A percentile compares a stretch with the other conserved stretches of the same genome.
Evolutionary conservation across 1,140 invertebrate genomes (phyloP).

Genomic region (Bombyx mori): ASM3026992v2 NC_085126.1:7624001-7624500

Average conservation of each 20-base stretch:
- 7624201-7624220: conserved; percentile 7
- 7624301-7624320: too few relatives aligned
- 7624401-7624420: conserved; percentile 36
- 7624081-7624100: conserved; percentile 34
- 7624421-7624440: conserved; percentile 54
- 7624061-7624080: conserved; percentile 37
- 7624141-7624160: conserved; percentile 55
- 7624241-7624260: neutral
- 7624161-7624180: conserved; percentile 22
- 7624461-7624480: conserved; percentile 4
- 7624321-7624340: too few relatives aligned
- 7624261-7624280: too few relatives aligned
- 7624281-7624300: too few relatives aligned
- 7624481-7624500: conserved; percentile 2
- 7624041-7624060: conserved; percentile 33
- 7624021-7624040: conserved; percentile 40
- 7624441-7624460: conserved; percentile 47
- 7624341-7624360: too few relatives aligned
- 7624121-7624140: conserved; percentile 49
- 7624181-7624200: conserved; percentile 1
- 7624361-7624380: too few relatives aligned
- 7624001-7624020: conserved; percentile 38
- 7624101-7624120: conserved; percentile 33
- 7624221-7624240: neutral
- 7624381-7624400: neutral